Conservation (phyloP, 2,888 invertebrate genomes). For the Sphinx pinastri region DNA sequence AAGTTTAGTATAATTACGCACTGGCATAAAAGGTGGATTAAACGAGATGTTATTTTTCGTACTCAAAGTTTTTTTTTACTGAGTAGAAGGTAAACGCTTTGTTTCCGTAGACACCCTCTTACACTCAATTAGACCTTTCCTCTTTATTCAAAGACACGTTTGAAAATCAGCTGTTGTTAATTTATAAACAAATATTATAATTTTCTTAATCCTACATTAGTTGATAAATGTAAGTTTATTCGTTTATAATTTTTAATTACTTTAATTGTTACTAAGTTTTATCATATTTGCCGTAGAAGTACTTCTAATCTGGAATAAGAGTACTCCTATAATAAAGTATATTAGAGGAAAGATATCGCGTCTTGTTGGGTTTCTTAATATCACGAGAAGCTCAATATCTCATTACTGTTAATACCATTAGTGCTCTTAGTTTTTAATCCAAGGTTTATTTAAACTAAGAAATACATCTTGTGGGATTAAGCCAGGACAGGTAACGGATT, state of each 20-base stretch:
- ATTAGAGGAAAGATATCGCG: no score
- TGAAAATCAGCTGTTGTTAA: not conserved
- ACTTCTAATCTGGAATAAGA: no score
- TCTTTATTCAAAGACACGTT: slow-evolving; percentile 60
- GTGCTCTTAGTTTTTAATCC: slow-evolving; percentile 13
- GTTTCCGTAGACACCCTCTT: slow-evolving; percentile 55
- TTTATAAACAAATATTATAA: no score
- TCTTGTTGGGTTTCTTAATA: no score
- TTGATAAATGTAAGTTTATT: no score
- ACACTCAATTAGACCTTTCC: slow-evolving; percentile 64
- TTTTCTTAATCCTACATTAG: not conserved
- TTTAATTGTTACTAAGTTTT: no score
- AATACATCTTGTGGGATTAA: slow-evolving; percentile 13
- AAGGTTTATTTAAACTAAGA: slow-evolving; percentile 5
- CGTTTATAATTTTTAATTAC: no score
- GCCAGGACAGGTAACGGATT: slow-evolving; percentile 17
- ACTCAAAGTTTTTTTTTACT: slow-evolving; percentile 64
- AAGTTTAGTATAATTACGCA: no score
- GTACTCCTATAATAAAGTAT: no score
- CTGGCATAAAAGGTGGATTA: not conserved
- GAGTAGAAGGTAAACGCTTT: slow-evolving; percentile 62
- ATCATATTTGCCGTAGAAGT: no score
- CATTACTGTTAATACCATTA: slow-evolving; percentile 1
- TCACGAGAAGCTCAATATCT: not conserved
- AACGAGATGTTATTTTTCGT: slow-evolving; percentile 58